A percentile compares a stretch with the other conserved stretches of the same genome.
Conservation (phyloP, 2,797 vertebrate species). For the Eulemur albifrons region DNA sequence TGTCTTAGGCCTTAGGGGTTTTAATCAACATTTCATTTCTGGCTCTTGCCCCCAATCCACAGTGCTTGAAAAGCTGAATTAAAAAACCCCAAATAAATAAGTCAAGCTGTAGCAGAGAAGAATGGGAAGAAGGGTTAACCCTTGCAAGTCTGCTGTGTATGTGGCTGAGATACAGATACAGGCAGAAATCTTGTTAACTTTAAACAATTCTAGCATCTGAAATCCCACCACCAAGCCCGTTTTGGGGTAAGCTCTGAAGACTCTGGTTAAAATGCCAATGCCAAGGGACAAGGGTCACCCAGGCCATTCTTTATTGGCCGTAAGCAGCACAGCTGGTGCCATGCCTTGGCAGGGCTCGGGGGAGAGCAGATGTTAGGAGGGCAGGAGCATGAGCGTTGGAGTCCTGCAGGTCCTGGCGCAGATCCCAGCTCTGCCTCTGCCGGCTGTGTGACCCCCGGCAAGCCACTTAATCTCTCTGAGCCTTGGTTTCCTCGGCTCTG, state of each 20-base stretch:
- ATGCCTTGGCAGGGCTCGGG: neutral
- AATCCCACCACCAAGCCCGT: neutral
- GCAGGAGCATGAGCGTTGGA: neutral
- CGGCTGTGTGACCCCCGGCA: constrained; percentile 22
- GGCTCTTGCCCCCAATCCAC: neutral
- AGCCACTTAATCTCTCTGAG: constrained; percentile 2
- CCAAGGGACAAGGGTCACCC: neutral
- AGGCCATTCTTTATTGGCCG: constrained; percentile 3
- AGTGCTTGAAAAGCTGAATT: neutral
- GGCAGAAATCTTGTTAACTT: neutral
- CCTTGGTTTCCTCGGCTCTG: neutral
- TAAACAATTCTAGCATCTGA: neutral
- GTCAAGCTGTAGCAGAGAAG: neutral
- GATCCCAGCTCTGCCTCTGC: neutral
- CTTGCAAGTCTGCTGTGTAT: neutral
- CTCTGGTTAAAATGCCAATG: neutral
- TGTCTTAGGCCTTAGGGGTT: neutral
- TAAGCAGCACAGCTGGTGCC: neutral
- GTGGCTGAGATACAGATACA: neutral
- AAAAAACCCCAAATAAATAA: neutral
- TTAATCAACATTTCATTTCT: constrained; percentile 1
- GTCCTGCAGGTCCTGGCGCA: constrained; percentile 3
- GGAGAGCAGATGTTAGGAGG: constrained; percentile 25
- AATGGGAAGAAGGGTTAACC: neutral
- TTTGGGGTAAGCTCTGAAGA: neutral